Base-by-base conservation (phyloP, 2,113 vertebrate species). In the Cygnus atratus region DNA sequence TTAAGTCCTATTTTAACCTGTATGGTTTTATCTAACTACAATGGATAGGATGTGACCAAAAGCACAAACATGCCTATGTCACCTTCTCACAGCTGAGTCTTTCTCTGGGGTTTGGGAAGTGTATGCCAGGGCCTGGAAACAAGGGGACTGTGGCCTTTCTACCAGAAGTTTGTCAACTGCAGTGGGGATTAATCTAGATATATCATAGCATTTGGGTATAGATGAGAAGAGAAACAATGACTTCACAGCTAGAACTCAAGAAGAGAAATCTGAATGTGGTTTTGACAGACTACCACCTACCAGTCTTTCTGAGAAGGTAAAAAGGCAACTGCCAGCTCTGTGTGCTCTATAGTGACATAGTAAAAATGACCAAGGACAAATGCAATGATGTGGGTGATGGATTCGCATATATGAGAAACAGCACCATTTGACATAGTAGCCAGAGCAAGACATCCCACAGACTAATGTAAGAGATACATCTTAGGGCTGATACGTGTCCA, bases 1-100 rank as follows among this genome's bases (percentile, higher is more conserved):
- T 88, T 39, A 90, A 93, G 79, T 78, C 70, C 55, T 68, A 17
- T 80, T 94, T 90, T 91, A 84, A 82, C 54, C 65, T 83, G 50
- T 44, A 2, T 5, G 66, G 46, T 33, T 62, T 63, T 59, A 71
- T 54, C 63, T 41, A 44, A 16, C 31, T 37, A 61, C 54, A 65
- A 50, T 37, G 16, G 24, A 35, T 58, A 74, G 82, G 28, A 74
- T 29, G 25, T 55, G 63, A 67, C 44, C 84, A 93, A 84, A 94
- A 93, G 84, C 48, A 75, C 65, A 92, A 61, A 74, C 6, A 20
- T 57, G 20, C 28, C 35, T 70, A 21, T 1, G 2, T 18, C 46
- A 71, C 25, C 44, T 55, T 70, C 39, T 82, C 26, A 13, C 29
- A 71, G 44, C 17, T 18, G 21, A 59, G 12, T 24, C 74, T 71